A percentile compares a stretch with the other conserved stretches of the same genome.
phyloP scores from a whole-genome alignment of 2,888 invertebrate species.

The Andrena praecox region DNA sequence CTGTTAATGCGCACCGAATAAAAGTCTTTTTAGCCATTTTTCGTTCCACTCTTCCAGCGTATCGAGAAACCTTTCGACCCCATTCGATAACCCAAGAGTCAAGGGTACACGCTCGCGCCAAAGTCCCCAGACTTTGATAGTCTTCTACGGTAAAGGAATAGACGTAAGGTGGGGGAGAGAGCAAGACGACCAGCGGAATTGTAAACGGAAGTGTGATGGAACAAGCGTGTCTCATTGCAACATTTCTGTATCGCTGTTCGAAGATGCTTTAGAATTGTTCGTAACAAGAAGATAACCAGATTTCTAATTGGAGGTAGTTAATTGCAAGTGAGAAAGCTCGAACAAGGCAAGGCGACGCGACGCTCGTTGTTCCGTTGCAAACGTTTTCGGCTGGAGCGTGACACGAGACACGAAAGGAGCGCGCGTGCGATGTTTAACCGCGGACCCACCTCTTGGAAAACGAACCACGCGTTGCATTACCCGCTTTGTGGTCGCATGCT shows the following conservation, averaged over 20 bases:
- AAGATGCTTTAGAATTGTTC: neutral
- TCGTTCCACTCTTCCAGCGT: slow-evolving; percentile 75
- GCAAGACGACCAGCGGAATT: neutral
- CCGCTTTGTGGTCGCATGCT: slow-evolving; percentile 83
- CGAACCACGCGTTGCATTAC: slow-evolving; percentile 78
- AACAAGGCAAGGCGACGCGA: neutral
- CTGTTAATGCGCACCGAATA: slow-evolving; percentile 27
- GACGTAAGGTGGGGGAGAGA: neutral
- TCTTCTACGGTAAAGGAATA: slow-evolving; percentile 19
- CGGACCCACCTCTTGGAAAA: slow-evolving; percentile 61
- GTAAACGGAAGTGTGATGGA: slow-evolving; percentile 5
- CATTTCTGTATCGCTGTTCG: neutral
- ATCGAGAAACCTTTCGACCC: slow-evolving; percentile 74
- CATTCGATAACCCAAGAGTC: slow-evolving; percentile 81
- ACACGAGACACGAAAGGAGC: slow-evolving; percentile 20
- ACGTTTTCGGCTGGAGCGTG: neutral
- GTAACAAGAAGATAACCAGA: neutral
- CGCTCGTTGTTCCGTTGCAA: neutral
- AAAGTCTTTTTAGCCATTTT: slow-evolving; percentile 72
- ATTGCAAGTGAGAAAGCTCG: too few species aligned
- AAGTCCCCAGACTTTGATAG: slow-evolving; percentile 71
- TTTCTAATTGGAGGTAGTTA: too few species aligned
- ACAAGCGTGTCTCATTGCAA: neutral
- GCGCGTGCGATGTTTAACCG: slow-evolving; percentile 46
- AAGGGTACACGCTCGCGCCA: slow-evolving; percentile 78